A percentile compares a stretch with the other conserved stretches of the same genome.
Conservation (phyloP, 1,140 invertebrate species). For the Polyergus mexicanus region DNA sequence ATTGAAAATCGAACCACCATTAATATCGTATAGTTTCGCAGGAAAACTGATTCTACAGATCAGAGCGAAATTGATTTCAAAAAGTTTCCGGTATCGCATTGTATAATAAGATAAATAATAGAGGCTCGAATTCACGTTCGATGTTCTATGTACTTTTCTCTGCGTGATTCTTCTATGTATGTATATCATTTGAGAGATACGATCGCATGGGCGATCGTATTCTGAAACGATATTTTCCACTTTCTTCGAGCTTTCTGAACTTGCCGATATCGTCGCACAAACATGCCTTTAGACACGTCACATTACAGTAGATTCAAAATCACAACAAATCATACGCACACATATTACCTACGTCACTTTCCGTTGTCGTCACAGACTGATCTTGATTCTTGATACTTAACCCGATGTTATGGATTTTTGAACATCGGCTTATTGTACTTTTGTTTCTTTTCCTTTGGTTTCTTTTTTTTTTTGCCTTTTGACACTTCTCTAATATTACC, state of each 20-base stretch:
- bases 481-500: too few relatives aligned
- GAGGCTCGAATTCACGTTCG: neutral
- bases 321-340: neutral
- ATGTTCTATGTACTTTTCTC: constrained; percentile 23
- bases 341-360: neutral
- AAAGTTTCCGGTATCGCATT: neutral
- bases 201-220: constrained; percentile 7
- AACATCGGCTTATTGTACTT: constrained; percentile 78
- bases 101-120: constrained; percentile 3
- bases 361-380: constrained; percentile 54
- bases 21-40: neutral
- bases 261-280: constrained; percentile 12
- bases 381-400: constrained; percentile 70
- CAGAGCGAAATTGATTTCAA: constrained; percentile 3
- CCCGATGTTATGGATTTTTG: constrained; percentile 86
- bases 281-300: constrained; percentile 13
- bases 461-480: neutral
- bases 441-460: too few relatives aligned
- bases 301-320: constrained; percentile 5
- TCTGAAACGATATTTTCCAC: constrained; percentile 28
- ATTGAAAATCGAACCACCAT: neutral
- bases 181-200: constrained; percentile 25
- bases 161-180: constrained; percentile 6
- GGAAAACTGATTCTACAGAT: neutral
- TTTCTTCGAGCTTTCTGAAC: neutral